phyloP scores from a whole-genome alignment of 2,797 vertebrate genomes.

The Dipus sagitta region DNA sequence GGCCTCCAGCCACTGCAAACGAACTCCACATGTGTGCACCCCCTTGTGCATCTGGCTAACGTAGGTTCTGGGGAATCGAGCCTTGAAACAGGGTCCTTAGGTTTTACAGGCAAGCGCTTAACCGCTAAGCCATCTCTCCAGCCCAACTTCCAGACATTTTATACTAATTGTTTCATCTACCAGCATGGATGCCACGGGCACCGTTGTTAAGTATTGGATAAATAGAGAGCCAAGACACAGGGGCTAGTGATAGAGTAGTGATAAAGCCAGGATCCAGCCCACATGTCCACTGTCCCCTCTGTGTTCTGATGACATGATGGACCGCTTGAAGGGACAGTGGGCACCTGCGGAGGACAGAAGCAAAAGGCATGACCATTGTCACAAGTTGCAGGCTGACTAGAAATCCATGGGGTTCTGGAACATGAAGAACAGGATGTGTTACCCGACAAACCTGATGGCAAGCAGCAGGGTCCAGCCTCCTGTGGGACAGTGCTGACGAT shows the following conservation, averaged over 20 bases:
- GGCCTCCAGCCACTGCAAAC: too few species aligned
- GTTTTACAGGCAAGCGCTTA: too few species aligned
- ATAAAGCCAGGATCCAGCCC: neutral
- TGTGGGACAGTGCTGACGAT: neutral
- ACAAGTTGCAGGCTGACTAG: neutral
- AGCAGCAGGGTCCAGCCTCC: neutral
- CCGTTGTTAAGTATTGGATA: neutral
- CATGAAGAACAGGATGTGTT: neutral
- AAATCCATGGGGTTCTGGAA: too few species aligned
- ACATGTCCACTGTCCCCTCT: neutral
- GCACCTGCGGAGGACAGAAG: neutral
- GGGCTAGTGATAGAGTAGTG: too few species aligned
- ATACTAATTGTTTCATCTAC: neutral
- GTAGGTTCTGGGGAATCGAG: too few species aligned
- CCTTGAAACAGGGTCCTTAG: too few species aligned
- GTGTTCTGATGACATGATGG: fast-evolving
- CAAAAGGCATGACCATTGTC: neutral
- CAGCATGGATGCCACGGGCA: neutral
- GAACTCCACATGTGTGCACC: too few species aligned
- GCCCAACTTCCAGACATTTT: neutral
- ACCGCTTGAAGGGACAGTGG: neutral
- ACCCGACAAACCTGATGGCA: neutral
- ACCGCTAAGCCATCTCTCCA: too few species aligned
- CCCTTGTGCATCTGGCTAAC: too few species aligned
- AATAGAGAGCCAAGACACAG: neutral